Conservation (phyloP, 2,888 invertebrate genomes). For the Tetranychus piercei region DNA sequence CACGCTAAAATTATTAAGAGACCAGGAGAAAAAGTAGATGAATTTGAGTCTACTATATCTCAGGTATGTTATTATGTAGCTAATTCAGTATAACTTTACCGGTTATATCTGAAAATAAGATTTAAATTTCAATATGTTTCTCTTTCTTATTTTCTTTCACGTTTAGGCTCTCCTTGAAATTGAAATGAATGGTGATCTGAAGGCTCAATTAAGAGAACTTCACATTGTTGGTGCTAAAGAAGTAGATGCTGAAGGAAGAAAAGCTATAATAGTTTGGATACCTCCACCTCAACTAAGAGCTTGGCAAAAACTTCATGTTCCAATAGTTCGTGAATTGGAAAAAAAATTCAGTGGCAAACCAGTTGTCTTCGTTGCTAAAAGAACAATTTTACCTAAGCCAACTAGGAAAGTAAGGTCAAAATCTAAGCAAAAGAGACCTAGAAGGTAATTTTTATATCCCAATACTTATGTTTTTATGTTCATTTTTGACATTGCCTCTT, state of each 20-base stretch:
- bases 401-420: conserved; percentile 70
- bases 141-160: conserved; percentile 7
- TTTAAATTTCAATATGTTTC: background rate
- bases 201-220: conserved; percentile 82
- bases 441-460: conserved; percentile 38
- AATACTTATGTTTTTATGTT: background rate
- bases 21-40: conserved; percentile 65
- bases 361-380: conserved; percentile 90
- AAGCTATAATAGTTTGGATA: conserved; percentile 64
- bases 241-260: conserved; percentile 55
- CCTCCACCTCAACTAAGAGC: conserved; percentile 93
- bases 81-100: background rate
- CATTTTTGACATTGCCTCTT: too few relatives aligned
- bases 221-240: conserved; percentile 86
- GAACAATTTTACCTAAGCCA: conserved; percentile 93
- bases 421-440: conserved; percentile 53
- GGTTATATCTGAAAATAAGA: background rate
- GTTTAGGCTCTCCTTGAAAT: conserved; percentile 72
- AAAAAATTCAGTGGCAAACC: conserved; percentile 99
- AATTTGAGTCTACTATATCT: conserved; percentile 75
- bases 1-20: conserved; percentile 32
- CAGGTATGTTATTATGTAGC: conserved; percentile 29
- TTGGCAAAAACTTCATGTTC: conserved; percentile 92
- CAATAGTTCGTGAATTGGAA: conserved; percentile 88
- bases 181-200: conserved; percentile 90